Evolutionary conservation across 2,113 vertebrate species (phyloP).

Genomic region (Channa argus): DNA sequence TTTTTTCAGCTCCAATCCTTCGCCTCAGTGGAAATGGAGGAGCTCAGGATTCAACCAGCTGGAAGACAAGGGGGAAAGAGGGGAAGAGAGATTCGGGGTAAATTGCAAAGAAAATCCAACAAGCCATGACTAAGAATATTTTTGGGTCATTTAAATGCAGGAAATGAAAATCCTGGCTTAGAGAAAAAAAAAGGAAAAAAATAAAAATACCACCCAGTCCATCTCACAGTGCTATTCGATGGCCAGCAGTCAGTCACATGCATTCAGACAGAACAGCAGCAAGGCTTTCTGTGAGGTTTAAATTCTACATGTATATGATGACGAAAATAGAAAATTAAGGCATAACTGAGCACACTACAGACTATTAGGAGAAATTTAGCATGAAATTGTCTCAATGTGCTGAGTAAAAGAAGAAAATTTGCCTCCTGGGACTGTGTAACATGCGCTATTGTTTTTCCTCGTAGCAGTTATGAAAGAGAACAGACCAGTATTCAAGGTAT

Average conservation of each 20-base stretch:
- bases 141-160: constrained; percentile 15
- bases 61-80: constrained; percentile 67
- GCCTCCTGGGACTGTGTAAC: constrained; percentile 18
- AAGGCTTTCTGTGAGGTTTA: neutral
- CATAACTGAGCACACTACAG: neutral
- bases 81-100: constrained; percentile 29
- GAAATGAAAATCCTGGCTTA: neutral
- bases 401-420: constrained; percentile 22
- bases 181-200: neutral
- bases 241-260: constrained; percentile 1
- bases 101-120: constrained; percentile 25
- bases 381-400: constrained; percentile 18
- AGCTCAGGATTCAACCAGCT: constrained; percentile 80
- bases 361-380: constrained; percentile 16
- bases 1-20: constrained; percentile 38
- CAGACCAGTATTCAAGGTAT: constrained; percentile 48
- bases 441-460: constrained; percentile 63
- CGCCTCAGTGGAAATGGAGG: constrained; percentile 58
- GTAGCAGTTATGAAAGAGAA: constrained; percentile 15
- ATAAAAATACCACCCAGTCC: neutral
- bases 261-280: neutral
- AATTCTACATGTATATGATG: neutral
- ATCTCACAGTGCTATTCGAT: neutral
- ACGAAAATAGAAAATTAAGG: neutral
- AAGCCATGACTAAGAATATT: neutral